Evolutionary conservation across 2,113 vertebrate species (phyloP).

Genomic region (Falco punctatus): DNA sequence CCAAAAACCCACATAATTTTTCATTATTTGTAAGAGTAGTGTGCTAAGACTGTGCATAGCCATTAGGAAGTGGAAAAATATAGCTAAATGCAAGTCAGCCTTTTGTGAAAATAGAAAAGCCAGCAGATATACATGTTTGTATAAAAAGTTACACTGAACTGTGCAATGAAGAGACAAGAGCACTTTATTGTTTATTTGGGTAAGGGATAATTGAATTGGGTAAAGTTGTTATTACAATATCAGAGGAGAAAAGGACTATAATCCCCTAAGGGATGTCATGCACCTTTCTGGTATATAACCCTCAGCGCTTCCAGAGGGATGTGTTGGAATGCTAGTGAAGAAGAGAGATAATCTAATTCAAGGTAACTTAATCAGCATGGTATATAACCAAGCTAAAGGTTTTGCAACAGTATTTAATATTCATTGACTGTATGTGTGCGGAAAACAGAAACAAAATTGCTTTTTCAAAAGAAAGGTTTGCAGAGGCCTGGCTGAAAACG

Average conservation of each 20-base stretch:
- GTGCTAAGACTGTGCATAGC: background rate
- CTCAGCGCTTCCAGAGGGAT: background rate
- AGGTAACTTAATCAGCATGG: background rate
- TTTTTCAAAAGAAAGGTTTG: background rate
- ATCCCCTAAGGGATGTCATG: background rate
- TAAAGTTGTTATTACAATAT: background rate
- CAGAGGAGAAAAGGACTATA: background rate
- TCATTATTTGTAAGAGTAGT: background rate
- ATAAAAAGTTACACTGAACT: background rate
- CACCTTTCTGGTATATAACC: background rate
- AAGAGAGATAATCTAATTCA: constrained; percentile 3
- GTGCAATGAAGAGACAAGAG: background rate
- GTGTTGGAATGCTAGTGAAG: background rate
- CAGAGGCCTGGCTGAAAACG: background rate
- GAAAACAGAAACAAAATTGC: constrained; percentile 16
- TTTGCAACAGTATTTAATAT: constrained; percentile 41
- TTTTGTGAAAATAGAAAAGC: background rate
- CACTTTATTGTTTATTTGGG: background rate
- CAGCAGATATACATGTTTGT: background rate
- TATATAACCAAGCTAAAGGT: background rate
- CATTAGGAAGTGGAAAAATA: background rate
- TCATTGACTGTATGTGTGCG: background rate
- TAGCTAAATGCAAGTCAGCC: background rate
- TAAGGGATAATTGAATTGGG: background rate
- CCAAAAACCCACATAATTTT: too few relatives aligned